Percentiles rank a stretch among this genome's conserved stretches.
Evolutionary conservation across 2,888 invertebrate genomes (phyloP).

Genomic region (Dicycla oo): DNA sequence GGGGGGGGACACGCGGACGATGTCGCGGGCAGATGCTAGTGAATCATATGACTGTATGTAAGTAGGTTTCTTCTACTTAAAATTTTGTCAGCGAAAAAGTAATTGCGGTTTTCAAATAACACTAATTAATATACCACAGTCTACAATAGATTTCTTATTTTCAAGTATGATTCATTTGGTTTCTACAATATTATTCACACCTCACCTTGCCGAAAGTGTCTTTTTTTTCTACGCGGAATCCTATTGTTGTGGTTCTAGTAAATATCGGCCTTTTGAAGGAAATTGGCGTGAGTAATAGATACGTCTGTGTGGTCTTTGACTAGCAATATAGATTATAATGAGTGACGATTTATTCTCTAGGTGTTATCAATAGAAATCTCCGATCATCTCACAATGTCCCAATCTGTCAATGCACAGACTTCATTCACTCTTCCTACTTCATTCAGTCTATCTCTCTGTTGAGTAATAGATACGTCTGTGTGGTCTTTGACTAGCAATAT

Average conservation of each 20-base stretch:
- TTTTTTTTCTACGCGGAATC: conserved; percentile 28
- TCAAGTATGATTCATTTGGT: conserved; percentile 42
- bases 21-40: too few relatives aligned
- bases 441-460: too few relatives aligned
- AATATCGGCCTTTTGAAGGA: conserved; percentile 19
- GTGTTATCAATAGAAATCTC: too few relatives aligned
- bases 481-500: conserved; percentile 1
- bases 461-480: conserved; percentile 28
- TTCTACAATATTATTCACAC: conserved; percentile 33
- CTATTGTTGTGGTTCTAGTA: conserved; percentile 45
- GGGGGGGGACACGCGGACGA: too few relatives aligned
- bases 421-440: too few relatives aligned
- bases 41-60: conserved; percentile 4
- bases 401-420: too few relatives aligned
- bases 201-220: not conserved
- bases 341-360: not conserved
- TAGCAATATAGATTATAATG: not conserved
- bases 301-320: not conserved
- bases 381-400: too few relatives aligned
- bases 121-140: conserved; percentile 24
- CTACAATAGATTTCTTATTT: conserved; percentile 28
- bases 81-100: conserved; percentile 38
- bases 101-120: conserved; percentile 43
- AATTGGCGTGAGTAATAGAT: conserved; percentile 38
- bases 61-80: conserved; percentile 21